Conservation (phyloP, 1,140 invertebrate species). For the Drosophila nigrodunni region DNA sequence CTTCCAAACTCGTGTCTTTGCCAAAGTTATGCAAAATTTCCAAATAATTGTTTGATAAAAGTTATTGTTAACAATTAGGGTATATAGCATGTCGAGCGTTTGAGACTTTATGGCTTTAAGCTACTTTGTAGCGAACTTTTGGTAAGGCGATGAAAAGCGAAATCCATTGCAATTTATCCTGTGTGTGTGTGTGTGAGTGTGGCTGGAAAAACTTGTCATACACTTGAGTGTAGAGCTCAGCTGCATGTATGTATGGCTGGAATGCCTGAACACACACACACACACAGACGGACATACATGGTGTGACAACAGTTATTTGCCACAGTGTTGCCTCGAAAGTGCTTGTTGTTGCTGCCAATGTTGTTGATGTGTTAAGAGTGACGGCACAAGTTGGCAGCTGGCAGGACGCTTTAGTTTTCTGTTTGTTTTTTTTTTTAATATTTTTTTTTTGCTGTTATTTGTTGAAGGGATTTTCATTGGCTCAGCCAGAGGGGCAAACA, state of each 20-base stretch:
- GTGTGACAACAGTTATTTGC: constrained; percentile 71
- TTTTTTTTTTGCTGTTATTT: constrained; percentile 30
- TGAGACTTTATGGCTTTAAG: constrained; percentile 21
- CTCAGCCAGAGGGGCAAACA: constrained; percentile 12
- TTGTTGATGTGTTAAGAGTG: constrained; percentile 38
- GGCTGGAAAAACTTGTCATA: constrained; percentile 70
- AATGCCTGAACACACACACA: constrained; percentile 3
- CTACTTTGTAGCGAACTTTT: constrained; percentile 55
- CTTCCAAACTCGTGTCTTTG: too few species aligned
- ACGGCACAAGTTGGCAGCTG: constrained; percentile 20
- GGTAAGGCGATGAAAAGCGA: constrained; percentile 61
- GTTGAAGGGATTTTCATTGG: constrained; percentile 66
- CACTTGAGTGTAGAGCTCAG: constrained; percentile 67
- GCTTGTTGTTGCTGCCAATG: not conserved
- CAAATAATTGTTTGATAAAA: not conserved
- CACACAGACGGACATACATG: constrained; percentile 5
- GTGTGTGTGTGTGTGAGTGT: constrained; percentile 30
- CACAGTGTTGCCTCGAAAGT: constrained; percentile 64
- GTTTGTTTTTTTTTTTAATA: constrained; percentile 14
- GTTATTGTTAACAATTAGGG: constrained; percentile 10
- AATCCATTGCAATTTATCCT: constrained; percentile 77
- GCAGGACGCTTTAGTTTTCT: constrained; percentile 28
- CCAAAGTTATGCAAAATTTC: not conserved
- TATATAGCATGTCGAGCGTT: not conserved
- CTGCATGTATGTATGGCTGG: constrained; percentile 17